Evolutionary conservation across 1,140 invertebrate species (phyloP).

Genomic region (Steinernema feltiae): DNA sequence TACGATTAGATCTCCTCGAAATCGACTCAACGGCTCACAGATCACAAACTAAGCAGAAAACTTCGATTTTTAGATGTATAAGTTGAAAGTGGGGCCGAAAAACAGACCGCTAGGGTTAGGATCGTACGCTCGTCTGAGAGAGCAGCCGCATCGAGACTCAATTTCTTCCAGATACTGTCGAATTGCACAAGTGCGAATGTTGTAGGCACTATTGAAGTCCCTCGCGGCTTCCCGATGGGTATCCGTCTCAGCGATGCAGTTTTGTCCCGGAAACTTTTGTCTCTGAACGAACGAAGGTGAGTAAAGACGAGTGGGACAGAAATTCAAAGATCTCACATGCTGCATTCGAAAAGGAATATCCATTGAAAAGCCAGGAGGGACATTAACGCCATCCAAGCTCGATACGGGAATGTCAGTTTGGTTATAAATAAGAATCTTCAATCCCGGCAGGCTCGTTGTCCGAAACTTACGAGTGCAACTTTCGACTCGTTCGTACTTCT

Average conservation of each 20-base stretch:
- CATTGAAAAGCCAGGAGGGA: constrained; percentile 55
- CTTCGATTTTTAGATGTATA: too few relatives aligned
- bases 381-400: constrained; percentile 52
- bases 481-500: constrained; percentile 54
- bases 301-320: not conserved
- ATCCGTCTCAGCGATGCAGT: constrained; percentile 48
- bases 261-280: constrained; percentile 51
- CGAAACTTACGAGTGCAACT: constrained; percentile 49
- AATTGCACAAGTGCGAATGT: constrained; percentile 52
- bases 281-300: constrained; percentile 44
- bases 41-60: too few relatives aligned
- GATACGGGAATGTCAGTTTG: constrained; percentile 54
- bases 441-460: constrained; percentile 46
- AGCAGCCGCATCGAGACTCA: constrained; percentile 47
- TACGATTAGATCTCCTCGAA: too few relatives aligned
- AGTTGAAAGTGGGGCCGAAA: too few relatives aligned
- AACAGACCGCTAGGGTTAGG: constrained; percentile 30
- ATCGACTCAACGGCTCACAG: too few relatives aligned
- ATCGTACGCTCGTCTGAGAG: constrained; percentile 46
- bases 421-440: constrained; percentile 56
- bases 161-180: constrained; percentile 49
- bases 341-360: constrained; percentile 58
- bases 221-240: constrained; percentile 36
- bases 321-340: constrained; percentile 38
- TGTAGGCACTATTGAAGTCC: constrained; percentile 39